These are phyloP conservation scores for Corythaeola cristata DNA, from an alignment of 2,113 vertebrate species.

Conservation along the genomic window DNA sequence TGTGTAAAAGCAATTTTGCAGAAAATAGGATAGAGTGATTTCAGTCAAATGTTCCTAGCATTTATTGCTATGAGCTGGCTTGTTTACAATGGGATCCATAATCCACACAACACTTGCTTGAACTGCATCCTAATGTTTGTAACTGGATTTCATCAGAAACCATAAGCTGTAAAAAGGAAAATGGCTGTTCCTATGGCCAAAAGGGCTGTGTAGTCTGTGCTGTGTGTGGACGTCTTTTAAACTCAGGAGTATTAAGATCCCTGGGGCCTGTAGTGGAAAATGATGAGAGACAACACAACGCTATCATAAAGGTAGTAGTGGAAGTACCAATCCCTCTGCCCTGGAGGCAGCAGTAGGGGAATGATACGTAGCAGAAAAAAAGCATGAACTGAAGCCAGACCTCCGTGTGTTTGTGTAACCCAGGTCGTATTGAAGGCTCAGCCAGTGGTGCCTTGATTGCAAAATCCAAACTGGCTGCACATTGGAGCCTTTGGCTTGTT, in stretches of 20 bases:
- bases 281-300: constrained; percentile 7
- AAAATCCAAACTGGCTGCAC: constrained; percentile 16
- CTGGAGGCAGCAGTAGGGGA: not conserved
- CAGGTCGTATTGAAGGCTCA: not conserved
- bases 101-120: constrained; percentile 33
- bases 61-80: constrained; percentile 31
- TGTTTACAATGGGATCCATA: constrained; percentile 58
- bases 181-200: not conserved
- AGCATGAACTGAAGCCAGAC: not conserved
- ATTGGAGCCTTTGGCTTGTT: constrained; percentile 11
- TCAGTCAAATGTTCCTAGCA: constrained; percentile 5
- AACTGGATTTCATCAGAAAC: constrained; percentile 54
- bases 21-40: constrained; percentile 59
- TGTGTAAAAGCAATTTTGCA: constrained; percentile 49
- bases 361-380: not conserved
- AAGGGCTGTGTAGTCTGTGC: constrained; percentile 10
- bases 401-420: not conserved
- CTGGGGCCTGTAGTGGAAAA: constrained; percentile 10
- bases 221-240: not conserved
- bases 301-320: constrained; percentile 18
- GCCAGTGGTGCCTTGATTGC: not conserved
- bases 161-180: constrained; percentile 40
- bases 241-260: constrained; percentile 15
- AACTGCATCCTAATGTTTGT: constrained; percentile 57
- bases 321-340: not conserved